A percentile compares a stretch with the other conserved stretches of the same genome.
phyloP scores from a whole-genome alignment of 2,113 vertebrate species.

The Trichechus manatus region DNA sequence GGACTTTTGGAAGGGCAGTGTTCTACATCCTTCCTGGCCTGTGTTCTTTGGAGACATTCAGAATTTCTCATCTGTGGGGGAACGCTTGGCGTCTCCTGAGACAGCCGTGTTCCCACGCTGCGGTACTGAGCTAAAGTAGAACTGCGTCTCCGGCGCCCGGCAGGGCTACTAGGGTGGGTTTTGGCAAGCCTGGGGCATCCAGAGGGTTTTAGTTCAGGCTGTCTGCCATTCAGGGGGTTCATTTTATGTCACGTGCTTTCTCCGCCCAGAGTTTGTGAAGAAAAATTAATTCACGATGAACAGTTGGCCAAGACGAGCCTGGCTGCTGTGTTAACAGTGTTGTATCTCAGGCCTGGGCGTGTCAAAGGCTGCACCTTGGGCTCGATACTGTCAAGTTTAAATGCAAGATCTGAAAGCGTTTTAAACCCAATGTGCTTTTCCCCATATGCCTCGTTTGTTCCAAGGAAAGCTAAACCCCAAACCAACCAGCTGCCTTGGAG shows the following conservation, averaged over 20 bases:
- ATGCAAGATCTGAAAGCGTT: neutral
- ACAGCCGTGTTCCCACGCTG: slow-evolving; percentile 21
- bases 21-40: slow-evolving; percentile 76
- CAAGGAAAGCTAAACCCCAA: neutral
- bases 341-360: neutral
- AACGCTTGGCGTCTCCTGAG: slow-evolving; percentile 51
- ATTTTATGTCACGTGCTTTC: neutral
- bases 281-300: neutral
- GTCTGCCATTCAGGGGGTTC: neutral
- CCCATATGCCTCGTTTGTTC: neutral
- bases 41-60: slow-evolving; percentile 70
- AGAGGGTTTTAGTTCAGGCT: slow-evolving; percentile 32
- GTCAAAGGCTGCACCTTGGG: slow-evolving; percentile 42
- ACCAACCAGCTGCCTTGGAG: neutral
- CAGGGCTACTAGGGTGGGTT: slow-evolving; percentile 29
- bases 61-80: slow-evolving; percentile 79
- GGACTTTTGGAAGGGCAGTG: slow-evolving; percentile 85
- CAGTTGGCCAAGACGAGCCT: slow-evolving; percentile 29
- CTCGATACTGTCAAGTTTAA: neutral
- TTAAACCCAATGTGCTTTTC: too few relatives aligned
- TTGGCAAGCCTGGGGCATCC: neutral
- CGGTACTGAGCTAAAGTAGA: slow-evolving; percentile 22
- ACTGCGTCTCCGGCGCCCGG: neutral
- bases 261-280: slow-evolving; percentile 22
- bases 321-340: neutral